Evolutionary conservation across 2,797 vertebrate species (phyloP), one percentile per base, ranked within the genome.

Genomic region (Chiropotes sagulatus): DNA sequence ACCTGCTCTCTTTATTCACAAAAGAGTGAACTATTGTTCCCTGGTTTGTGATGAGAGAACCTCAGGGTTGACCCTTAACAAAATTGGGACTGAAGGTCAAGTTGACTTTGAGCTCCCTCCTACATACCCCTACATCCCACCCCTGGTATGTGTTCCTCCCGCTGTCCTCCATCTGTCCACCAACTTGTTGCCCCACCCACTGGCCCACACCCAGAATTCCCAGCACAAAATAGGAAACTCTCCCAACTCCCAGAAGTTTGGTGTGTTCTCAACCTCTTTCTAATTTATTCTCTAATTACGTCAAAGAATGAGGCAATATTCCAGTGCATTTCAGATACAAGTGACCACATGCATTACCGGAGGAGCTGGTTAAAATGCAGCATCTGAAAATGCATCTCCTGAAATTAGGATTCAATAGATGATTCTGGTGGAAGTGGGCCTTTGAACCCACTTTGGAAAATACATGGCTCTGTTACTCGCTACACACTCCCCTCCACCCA

Each of bases 21-120:
- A 57, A 93, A 93, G 46, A 75, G 46, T 24, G 88, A 90, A 87
- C 22, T 30, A 30, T 22, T 79, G 33, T 75, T 41, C 33, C 48
- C 79, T 90, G 67, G 75, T 88, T 73, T 93, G 95, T 96, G 85
- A 78, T n/a, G 39, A 85, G 24, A 89, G 73, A 94, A 64, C 50
- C 36, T 72, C 73, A 67, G 50, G 64, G 30, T n/a, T 88, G 72
- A 19, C 54, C 41, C 70, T 88, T 64, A 73, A 80, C 84, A 96
- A 84, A 96, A 92, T 4, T 52, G 58, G n/a, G 36, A 48, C 46
- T 52, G n/a, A 94, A 78, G 36, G 54, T 28, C 15, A 72, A 48
- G 61, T 39, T 73, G 24, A 11, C 41, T 58, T 58, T 73, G 57
- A 4, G 41, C 48, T 81, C 41, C 58, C 46, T 26, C 83, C 50